Evolutionary conservation across 2,888 invertebrate species (phyloP), one percentile per base, ranked within the genome.

Genomic region (Tortrix viridana): DNA sequence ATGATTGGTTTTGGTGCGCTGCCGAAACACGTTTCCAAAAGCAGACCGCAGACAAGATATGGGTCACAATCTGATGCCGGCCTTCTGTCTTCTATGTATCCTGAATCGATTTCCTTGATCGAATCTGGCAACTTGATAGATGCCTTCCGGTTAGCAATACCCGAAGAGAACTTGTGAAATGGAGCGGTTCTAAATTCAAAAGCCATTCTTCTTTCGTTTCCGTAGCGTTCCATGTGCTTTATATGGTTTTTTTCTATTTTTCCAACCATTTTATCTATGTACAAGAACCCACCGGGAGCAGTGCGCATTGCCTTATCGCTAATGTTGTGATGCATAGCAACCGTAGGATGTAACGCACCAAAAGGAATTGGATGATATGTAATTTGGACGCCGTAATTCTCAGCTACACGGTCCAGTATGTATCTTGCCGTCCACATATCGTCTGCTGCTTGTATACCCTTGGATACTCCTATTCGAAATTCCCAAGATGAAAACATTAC

Each of bases 401-500:
- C 98, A 32, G 96, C 95, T 18, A 98, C 94, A 68, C 97, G 93
- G 74, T 96, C 95, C 77, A 98, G 92, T 60, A 98, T 93, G 82
- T 95, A 98, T 66, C 98, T 93, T 0, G 97, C 94, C 80, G 97
- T 93, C 98, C 98, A 98, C 60, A 98, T 82, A 76, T 98, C 96
- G 79, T 98, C 98, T 5, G 96, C 94, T 67, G 94, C 95, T 54
- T 93, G 93, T 67, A 98, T 97, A 0, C 98, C 98, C 67, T 95
- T 93, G 69, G 97, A 96, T 0, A 98, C 97, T 3, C 98, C 98
- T 14, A 98, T 95, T 85, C 98, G 97, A 86, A 94, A 97, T 82
- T 97, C 96, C 97, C 97, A 97, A 92, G 97, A 97, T 23, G 96
- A 96, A 20, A 96, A 97, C 98, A 98, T 98, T 23, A 98, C 99